Conservation (phyloP, 1,140 invertebrate species). For the Drosophila persimilis region DNA sequence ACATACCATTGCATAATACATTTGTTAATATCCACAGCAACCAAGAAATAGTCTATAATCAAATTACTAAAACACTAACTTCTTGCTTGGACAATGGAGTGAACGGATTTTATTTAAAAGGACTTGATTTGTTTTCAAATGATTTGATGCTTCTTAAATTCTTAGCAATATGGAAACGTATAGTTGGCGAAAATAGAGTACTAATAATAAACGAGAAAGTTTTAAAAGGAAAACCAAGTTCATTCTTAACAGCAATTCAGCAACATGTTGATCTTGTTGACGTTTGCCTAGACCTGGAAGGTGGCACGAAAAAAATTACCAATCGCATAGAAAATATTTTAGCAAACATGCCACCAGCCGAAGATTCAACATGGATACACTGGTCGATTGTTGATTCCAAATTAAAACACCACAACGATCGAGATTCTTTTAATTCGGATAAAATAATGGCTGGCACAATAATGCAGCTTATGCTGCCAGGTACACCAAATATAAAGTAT, state of each 20-base stretch:
- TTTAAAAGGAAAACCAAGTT: slow-evolving; percentile 83
- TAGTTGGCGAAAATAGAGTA: slow-evolving; percentile 86
- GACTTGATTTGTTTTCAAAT: slow-evolving; percentile 84
- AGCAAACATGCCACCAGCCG: slow-evolving; percentile 83
- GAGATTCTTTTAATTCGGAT: background rate
- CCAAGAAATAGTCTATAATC: slow-evolving; percentile 2
- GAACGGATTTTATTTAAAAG: slow-evolving; percentile 92
- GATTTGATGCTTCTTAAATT: slow-evolving; percentile 83
- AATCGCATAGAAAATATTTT: slow-evolving; percentile 85
- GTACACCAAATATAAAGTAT: slow-evolving; percentile 91
- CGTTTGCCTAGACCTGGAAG: slow-evolving; percentile 86
- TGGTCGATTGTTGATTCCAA: slow-evolving; percentile 87
- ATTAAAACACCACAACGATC: background rate
- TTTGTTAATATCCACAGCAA: background rate
- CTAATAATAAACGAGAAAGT: slow-evolving; percentile 87
- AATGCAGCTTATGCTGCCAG: slow-evolving; percentile 90
- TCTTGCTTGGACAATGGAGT: slow-evolving; percentile 88
- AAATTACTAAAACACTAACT: slow-evolving; percentile 84
- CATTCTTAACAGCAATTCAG: slow-evolving; percentile 84
- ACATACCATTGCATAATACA: slow-evolving; percentile 86
- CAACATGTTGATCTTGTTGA: slow-evolving; percentile 89
- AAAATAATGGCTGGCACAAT: slow-evolving; percentile 87
- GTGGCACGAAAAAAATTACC: slow-evolving; percentile 85
- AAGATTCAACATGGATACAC: slow-evolving; percentile 87
- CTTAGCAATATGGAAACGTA: slow-evolving; percentile 87